Conservation (phyloP, 2,113 vertebrate genomes). For the Gobio gobio region DNA sequence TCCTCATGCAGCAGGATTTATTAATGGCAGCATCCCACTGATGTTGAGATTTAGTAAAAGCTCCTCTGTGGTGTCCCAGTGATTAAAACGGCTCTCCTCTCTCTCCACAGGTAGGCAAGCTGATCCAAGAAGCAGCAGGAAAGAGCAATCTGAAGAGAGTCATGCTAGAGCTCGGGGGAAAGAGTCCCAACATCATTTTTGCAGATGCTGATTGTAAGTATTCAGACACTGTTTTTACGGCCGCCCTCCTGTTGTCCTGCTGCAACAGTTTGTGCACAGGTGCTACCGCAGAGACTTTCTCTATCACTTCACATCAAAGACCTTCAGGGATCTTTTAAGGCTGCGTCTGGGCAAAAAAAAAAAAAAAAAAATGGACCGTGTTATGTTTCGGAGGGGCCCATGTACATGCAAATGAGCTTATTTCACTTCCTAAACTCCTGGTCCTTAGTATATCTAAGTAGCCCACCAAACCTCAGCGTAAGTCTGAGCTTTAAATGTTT, state of each 20-base stretch:
- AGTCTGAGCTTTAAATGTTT: constrained; percentile 73
- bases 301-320: constrained; percentile 52
- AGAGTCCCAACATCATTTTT: constrained; percentile 99
- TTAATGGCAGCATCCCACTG: constrained; percentile 68
- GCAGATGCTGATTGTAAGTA: constrained; percentile 98
- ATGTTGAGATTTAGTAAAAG: constrained; percentile 64
- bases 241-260: constrained; percentile 45
- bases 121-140: constrained; percentile 98
- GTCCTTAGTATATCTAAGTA: constrained; percentile 63
- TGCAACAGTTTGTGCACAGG: constrained; percentile 56
- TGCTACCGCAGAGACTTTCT: constrained; percentile 36
- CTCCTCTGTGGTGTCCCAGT: constrained; percentile 56
- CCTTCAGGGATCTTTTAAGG: not conserved
- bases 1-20: constrained; percentile 65
- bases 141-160: constrained; percentile 98
- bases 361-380: no score
- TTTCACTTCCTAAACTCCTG: not conserved
- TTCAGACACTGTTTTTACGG: constrained; percentile 57
- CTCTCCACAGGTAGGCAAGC: constrained; percentile 91
- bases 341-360: not conserved
- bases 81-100: constrained; percentile 69
- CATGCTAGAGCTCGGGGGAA: constrained; percentile 97
- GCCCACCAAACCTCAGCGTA: constrained; percentile 67
- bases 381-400: not conserved
- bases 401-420: constrained; percentile 4